Evolutionary conservation across 2,797 vertebrate species (phyloP).

Genomic region (Moxostoma hubbsi): DNA sequence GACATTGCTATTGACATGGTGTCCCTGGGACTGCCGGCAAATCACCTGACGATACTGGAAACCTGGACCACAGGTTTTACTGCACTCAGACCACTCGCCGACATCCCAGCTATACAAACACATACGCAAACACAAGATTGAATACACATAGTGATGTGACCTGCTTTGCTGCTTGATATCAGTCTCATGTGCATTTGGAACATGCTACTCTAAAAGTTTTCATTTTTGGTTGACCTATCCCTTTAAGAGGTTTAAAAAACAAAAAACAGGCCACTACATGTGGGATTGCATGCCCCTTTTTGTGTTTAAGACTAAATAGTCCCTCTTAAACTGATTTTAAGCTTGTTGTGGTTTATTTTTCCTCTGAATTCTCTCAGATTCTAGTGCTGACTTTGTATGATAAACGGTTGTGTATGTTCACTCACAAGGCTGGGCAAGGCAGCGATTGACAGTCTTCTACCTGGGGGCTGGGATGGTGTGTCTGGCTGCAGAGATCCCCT

Average conservation of each 20-base stretch:
- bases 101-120: slow-evolving; percentile 74
- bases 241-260: not conserved
- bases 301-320: not conserved
- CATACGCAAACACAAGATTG: slow-evolving; percentile 39
- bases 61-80: slow-evolving; percentile 77
- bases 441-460: slow-evolving; percentile 73
- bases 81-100: slow-evolving; percentile 83
- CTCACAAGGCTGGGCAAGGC: slow-evolving; percentile 76
- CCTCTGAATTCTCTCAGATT: not conserved
- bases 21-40: slow-evolving; percentile 71
- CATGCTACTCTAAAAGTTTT: not conserved
- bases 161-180: not conserved
- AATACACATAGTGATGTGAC: not conserved
- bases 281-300: not conserved
- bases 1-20: slow-evolving; percentile 64
- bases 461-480: slow-evolving; percentile 59
- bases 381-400: not conserved
- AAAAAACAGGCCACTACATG: too few relatives aligned
- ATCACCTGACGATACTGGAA: slow-evolving; percentile 77
- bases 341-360: not conserved
- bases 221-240: not conserved
- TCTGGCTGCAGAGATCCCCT: slow-evolving; percentile 70
- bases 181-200: slow-evolving; percentile 29
- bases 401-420: not conserved
- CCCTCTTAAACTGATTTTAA: not conserved